Percentiles rank a stretch among this genome's conserved stretches.
Evolutionary conservation across 2,113 vertebrate genomes (phyloP).

Genomic region (Pseudonaja textilis): DNA sequence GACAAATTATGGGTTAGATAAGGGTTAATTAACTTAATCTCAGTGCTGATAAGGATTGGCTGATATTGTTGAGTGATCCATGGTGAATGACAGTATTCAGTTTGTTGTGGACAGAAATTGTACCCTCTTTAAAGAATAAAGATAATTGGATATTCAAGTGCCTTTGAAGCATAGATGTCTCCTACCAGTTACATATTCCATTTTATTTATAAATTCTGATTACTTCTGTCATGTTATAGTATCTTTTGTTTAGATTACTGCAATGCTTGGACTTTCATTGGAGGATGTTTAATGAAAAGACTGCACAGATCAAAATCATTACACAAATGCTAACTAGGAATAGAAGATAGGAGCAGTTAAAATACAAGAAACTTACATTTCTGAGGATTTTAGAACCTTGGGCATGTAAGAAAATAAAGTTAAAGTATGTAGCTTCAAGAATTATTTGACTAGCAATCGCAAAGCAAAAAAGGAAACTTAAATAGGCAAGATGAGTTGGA

Average conservation of each 20-base stretch:
- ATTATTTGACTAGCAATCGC: slow-evolving; percentile 36
- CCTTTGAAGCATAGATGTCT: neutral
- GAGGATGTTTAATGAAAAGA: neutral
- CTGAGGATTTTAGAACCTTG: neutral
- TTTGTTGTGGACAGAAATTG: neutral
- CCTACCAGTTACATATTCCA: neutral
- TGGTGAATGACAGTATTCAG: neutral
- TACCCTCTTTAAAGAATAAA: neutral
- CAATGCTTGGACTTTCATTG: neutral
- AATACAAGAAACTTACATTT: neutral
- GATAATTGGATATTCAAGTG: neutral
- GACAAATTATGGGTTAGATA: neutral
- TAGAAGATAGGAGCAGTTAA: neutral
- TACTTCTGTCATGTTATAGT: neutral
- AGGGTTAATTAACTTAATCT: neutral
- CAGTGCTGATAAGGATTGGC: neutral
- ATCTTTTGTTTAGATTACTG: neutral
- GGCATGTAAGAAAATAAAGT: neutral
- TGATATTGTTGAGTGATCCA: neutral
- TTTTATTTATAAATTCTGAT: neutral
- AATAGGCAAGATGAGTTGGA: slow-evolving; percentile 38
- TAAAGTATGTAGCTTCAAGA: slow-evolving; percentile 18
- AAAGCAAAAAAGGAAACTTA: slow-evolving; percentile 60
- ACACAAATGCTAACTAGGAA: neutral
- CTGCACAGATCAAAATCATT: neutral